These are phyloP conservation scores for Scytalopus superciliaris DNA, from an alignment of 2,113 vertebrate genomes.

Conservation along the genomic window DNA sequence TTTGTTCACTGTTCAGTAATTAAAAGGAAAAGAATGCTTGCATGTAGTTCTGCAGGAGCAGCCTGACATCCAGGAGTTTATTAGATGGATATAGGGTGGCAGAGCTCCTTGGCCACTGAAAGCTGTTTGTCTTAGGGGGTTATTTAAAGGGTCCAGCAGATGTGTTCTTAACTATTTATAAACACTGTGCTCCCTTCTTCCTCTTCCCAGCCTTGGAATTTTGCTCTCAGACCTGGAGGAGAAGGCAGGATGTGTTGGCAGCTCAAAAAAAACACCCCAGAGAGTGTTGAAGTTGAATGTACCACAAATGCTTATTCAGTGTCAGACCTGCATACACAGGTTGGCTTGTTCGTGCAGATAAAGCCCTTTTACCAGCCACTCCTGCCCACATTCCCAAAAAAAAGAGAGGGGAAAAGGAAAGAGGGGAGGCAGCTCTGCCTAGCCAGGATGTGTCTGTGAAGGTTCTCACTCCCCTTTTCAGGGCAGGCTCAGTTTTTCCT, in stretches of 20 bases:
- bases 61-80: neutral
- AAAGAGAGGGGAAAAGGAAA: neutral
- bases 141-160: neutral
- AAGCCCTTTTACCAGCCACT: conserved; percentile 1
- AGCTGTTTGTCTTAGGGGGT: neutral
- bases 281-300: conserved; percentile 21
- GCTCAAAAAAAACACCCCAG: neutral
- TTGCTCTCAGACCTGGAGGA: neutral
- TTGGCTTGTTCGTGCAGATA: neutral
- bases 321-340: neutral
- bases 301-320: neutral
- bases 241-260: neutral
- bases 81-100: neutral
- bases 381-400: neutral
- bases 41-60: neutral
- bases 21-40: neutral
- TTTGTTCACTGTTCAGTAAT: neutral
- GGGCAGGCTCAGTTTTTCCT: no score
- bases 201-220: neutral
- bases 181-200: neutral
- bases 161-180: neutral
- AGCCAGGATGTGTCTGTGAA: no score
- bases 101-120: neutral
- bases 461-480: no score
- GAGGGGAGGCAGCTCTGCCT: neutral